Evolutionary conservation across 2,888 invertebrate genomes (phyloP).

Genomic region (Apotomis capreana): DNA sequence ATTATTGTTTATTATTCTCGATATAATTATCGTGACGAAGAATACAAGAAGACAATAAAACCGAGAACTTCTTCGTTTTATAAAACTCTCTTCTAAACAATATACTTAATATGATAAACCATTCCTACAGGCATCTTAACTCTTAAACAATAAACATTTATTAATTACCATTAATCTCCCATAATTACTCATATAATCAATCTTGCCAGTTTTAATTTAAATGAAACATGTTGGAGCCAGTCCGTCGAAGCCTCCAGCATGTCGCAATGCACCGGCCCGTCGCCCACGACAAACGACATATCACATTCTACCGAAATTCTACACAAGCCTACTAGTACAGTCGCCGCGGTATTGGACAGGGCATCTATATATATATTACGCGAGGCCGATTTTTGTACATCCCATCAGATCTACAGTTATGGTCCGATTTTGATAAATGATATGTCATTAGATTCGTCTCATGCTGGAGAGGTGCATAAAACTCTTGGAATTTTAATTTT

Average conservation of each 20-base stretch:
- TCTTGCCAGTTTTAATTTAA: conserved; percentile 22
- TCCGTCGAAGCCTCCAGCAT: not conserved
- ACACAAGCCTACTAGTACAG: conserved; percentile 29
- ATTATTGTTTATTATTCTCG: too few species aligned
- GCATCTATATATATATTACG: too few species aligned
- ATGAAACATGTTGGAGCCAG: conserved; percentile 20
- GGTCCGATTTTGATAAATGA: too few species aligned
- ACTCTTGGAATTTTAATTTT: too few species aligned
- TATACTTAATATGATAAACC: not conserved
- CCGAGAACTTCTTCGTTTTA: too few species aligned
- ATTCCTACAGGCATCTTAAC: too few species aligned
- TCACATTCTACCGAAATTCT: conserved; percentile 41
- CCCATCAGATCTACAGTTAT: too few species aligned
- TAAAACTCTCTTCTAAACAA: not conserved
- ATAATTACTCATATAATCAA: conserved; percentile 17
- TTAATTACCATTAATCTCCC: conserved; percentile 21
- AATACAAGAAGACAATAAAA: too few species aligned
- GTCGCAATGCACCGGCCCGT: conserved; percentile 24
- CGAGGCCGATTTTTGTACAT: too few species aligned
- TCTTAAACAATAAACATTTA: not conserved
- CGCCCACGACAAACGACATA: conserved; percentile 31
- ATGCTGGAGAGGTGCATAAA: too few species aligned
- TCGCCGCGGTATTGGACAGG: not conserved
- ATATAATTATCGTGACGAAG: too few species aligned
- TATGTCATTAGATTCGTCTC: too few species aligned